Conservation (phyloP, 1,140 invertebrate species). For the Stenopsyche tienmushanensis region DNA sequence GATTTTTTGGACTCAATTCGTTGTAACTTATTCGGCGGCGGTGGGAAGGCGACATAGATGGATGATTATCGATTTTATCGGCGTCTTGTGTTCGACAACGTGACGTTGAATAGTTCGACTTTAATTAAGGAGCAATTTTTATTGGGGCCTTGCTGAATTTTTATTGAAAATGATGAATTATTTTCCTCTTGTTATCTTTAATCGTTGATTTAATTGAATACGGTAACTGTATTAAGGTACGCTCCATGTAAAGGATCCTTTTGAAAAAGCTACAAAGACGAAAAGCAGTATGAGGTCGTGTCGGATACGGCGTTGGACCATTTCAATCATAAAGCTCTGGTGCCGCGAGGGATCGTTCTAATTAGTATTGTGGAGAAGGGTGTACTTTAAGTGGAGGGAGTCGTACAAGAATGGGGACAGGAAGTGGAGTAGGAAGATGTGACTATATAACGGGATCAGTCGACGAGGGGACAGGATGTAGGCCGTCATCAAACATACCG, state of each 20-base stretch:
- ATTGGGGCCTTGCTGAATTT: too few species aligned
- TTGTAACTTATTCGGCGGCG: slow-evolving; percentile 12
- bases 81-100: too few species aligned
- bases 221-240: too few species aligned
- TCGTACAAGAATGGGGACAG: not conserved
- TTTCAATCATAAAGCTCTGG: slow-evolving; percentile 37
- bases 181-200: too few species aligned
- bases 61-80: too few species aligned
- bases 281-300: slow-evolving; percentile 21
- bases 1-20: too few species aligned
- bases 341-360: slow-evolving; percentile 32
- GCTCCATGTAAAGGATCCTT: too few species aligned
- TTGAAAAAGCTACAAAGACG: slow-evolving; percentile 27
- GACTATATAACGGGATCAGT: not conserved
- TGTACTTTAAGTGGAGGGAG: not conserved
- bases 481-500: too few species aligned
- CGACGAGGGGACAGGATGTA: not conserved
- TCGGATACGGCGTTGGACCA: slow-evolving; percentile 19
- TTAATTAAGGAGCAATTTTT: too few species aligned
- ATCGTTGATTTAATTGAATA: too few species aligned
- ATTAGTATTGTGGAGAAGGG: slow-evolving; percentile 37
- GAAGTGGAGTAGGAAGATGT: not conserved
- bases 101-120: too few species aligned
- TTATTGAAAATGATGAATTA: too few species aligned
- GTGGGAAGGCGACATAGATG: not conserved